Evolutionary conservation across 2,113 vertebrate species (phyloP), one percentile per base, ranked within the genome.

Genomic region (Alexandromys fortis): DNA sequence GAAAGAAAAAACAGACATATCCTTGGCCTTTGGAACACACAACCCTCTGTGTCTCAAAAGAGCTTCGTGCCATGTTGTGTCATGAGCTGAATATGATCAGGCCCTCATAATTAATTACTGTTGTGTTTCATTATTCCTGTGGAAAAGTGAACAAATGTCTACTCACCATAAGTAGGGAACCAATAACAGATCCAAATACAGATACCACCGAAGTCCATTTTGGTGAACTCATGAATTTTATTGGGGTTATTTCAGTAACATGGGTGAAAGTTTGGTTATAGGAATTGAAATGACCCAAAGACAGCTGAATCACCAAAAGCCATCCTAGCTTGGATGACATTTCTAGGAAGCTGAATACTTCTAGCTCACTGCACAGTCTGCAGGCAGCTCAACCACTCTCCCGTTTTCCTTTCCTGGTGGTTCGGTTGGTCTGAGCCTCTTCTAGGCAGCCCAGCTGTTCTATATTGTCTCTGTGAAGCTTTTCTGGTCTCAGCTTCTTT

Each of bases 331-430:
- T 81, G 52, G 14, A 55, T 58, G 78, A 58, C 21, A 24, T 24
- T 81, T 30, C 13, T 17, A 30, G 58, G 38, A 38, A n/a, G 79
- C 21, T 58, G 52, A 81, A 81, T 24, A 24, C 19, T 24, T 58
- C 1, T 19, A 81, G 5, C 35, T 16, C 12, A 26, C 6, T 42
- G 24, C 14, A 9, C 13, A 30, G 45, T 14, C 55, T 28, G 24
- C 3, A 83, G n/a, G 55, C 22, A 42, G 13, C 35, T 30, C 3
- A 30, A 42, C n/a, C 63, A 9, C n/a, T 63, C 9, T 7, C 22
- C 10, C 1, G 0, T 14, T 30, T 2, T 28, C n/a, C 75, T 17
- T 28, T 28, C 0, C 24, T 63, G 12, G 12, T 10, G 24, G 38
- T 7, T 42, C 24, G 10, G 58, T 83, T 28, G 13, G 1, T 63